phyloP scores from a whole-genome alignment of 2,797 vertebrate genomes.

The Siniperca scherzeri region DNA sequence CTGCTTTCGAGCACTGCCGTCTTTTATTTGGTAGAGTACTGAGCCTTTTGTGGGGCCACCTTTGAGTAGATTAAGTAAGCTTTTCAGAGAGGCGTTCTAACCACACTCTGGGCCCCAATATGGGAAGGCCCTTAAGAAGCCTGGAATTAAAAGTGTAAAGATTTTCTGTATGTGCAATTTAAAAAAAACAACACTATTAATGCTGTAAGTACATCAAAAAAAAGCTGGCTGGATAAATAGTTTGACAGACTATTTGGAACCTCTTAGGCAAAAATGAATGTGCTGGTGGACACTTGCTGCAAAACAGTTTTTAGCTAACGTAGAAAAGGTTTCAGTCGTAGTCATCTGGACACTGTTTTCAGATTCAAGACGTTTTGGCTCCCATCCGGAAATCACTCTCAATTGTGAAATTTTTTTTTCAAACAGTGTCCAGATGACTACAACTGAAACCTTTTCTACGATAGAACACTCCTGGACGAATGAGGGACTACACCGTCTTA shows the following conservation, averaged over 20 bases:
- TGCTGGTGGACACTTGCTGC: not conserved
- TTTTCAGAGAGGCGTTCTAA: not conserved
- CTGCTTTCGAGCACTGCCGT: constrained; percentile 2
- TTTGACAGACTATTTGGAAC: not conserved
- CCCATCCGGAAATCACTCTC: no score
- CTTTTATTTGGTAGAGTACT: not conserved
- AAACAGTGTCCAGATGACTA: no score
- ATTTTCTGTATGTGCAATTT: not conserved
- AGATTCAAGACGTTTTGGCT: no score
- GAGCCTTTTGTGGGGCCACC: not conserved
- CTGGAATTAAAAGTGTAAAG: not conserved
- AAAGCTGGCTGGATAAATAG: not conserved
- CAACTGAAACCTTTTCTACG: no score
- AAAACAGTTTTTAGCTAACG: not conserved
- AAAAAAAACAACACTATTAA: no score
- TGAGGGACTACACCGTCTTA: no score
- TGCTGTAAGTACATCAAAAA: not conserved
- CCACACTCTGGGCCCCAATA: not conserved
- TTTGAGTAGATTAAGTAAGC: not conserved
- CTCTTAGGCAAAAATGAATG: not conserved
- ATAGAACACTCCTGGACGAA: no score
- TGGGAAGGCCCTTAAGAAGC: not conserved
- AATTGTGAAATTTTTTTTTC: no score
- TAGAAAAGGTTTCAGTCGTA: no score
- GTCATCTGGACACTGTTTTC: no score